A percentile compares a stretch with the other conserved stretches of the same genome.
Conservation (phyloP, 1,140 invertebrate species). For the Neuroterus valhalla region DNA sequence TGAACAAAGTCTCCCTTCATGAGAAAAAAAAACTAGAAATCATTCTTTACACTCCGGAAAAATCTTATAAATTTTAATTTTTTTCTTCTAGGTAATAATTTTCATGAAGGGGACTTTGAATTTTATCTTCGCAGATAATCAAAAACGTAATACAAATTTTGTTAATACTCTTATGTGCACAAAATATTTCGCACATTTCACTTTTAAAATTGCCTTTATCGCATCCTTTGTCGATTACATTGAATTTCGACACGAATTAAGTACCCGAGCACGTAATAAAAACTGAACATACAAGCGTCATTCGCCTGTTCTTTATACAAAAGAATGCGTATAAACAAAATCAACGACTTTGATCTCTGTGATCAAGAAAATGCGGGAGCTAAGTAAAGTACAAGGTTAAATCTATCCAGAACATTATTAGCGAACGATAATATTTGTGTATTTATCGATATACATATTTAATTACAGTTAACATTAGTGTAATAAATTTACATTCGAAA, state of each 20-base stretch:
- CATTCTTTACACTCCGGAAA: not conserved
- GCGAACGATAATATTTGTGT: slow-evolving; percentile 27
- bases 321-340: slow-evolving; percentile 35
- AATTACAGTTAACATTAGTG: slow-evolving; percentile 47
- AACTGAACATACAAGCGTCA: slow-evolving; percentile 3
- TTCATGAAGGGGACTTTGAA: not conserved
- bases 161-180: slow-evolving; percentile 14
- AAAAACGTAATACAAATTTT: slow-evolving; percentile 17
- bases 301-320: slow-evolving; percentile 29
- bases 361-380: slow-evolving; percentile 23
- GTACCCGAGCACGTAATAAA: slow-evolving; percentile 11
- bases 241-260: slow-evolving; percentile 14
- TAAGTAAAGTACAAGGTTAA: slow-evolving; percentile 42
- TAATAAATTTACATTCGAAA: slow-evolving; percentile 57
- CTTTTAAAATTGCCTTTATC: slow-evolving; percentile 12
- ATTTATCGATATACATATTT: slow-evolving; percentile 42
- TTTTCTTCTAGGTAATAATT: not conserved
- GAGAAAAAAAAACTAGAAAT: not conserved
- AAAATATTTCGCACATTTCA: not conserved
- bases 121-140: not conserved
- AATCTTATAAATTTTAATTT: too few species aligned
- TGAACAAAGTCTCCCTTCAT: slow-evolving; percentile 5
- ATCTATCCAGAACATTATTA: slow-evolving; percentile 32
- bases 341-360: slow-evolving; percentile 41
- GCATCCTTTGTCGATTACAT: not conserved